Percentiles rank a stretch among this genome's conserved stretches.
These are phyloP conservation scores for Coptotermes formosanus DNA, from an alignment of 1,140 invertebrate genomes.

Conservation along the genomic window DNA sequence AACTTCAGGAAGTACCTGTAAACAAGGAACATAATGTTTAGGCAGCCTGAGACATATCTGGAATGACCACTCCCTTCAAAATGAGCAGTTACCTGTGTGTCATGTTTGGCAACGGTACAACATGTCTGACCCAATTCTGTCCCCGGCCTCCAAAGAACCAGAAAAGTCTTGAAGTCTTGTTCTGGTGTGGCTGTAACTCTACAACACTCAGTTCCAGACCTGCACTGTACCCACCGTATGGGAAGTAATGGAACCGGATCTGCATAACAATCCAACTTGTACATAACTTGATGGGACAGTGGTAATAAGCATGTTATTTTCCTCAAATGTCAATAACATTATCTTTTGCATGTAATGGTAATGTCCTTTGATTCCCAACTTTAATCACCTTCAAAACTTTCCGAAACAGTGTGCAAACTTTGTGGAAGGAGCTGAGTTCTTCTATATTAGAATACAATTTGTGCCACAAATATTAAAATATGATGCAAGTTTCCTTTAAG, in stretches of 20 bases:
- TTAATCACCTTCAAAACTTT: too few relatives aligned
- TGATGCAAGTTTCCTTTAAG: too few relatives aligned
- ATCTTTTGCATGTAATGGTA: too few relatives aligned
- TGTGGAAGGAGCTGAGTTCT: too few relatives aligned
- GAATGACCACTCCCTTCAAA: background rate
- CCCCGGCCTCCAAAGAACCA: constrained; percentile 70
- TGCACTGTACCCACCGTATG: constrained; percentile 73
- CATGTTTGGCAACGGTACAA: constrained; percentile 69
- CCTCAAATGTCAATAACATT: too few relatives aligned
- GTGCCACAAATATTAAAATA: too few relatives aligned
- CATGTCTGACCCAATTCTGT: constrained; percentile 70
- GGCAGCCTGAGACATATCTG: background rate
- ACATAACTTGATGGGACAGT: too few relatives aligned
- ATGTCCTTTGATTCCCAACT: too few relatives aligned
- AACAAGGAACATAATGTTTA: constrained; percentile 26
- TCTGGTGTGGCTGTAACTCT: constrained; percentile 64
- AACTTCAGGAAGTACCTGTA: constrained; percentile 76
- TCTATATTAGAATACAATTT: too few relatives aligned
- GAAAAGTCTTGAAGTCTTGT: constrained; percentile 64
- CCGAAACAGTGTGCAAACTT: too few relatives aligned
- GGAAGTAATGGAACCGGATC: constrained; percentile 81
- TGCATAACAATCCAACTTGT: constrained; percentile 41
- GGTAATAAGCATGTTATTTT: too few relatives aligned
- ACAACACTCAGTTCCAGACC: constrained; percentile 70
- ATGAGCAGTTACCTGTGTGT: constrained; percentile 60